These are phyloP conservation scores for Empidonax traillii DNA, from an alignment of 2,113 vertebrate genomes.

Conservation along the genomic window DNA sequence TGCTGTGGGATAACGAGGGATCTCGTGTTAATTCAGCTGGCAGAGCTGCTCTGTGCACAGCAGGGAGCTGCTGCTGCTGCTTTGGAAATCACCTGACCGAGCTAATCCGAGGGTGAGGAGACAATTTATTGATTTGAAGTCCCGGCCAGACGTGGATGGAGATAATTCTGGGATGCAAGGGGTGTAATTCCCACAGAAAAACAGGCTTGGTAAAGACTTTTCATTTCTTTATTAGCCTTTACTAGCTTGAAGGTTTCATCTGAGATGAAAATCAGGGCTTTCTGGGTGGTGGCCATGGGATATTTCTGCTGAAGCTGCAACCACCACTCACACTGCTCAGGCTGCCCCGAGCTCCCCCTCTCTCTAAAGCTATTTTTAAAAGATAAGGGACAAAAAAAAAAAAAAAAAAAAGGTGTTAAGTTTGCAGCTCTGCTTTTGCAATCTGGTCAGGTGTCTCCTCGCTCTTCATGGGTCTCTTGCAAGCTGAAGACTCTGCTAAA, in stretches of 20 bases:
- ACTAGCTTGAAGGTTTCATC: neutral
- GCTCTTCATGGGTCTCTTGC: neutral
- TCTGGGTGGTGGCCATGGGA: neutral
- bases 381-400: neutral
- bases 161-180: neutral
- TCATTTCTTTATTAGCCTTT: neutral
- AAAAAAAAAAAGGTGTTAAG: neutral
- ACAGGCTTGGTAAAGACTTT: neutral
- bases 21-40: neutral
- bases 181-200: neutral
- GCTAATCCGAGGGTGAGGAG: slow-evolving; percentile 1
- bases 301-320: neutral
- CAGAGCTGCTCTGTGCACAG: neutral
- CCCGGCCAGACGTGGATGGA: neutral
- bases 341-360: neutral
- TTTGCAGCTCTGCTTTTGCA: neutral
- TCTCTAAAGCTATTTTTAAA: neutral
- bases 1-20: neutral
- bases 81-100: neutral
- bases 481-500: neutral
- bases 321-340: neutral
- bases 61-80: neutral
- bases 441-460: neutral
- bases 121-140: neutral
- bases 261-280: neutral